These are phyloP conservation scores for Electrona antarctica DNA, from an alignment of 2,113 vertebrate species.

Conservation along the genomic window DNA sequence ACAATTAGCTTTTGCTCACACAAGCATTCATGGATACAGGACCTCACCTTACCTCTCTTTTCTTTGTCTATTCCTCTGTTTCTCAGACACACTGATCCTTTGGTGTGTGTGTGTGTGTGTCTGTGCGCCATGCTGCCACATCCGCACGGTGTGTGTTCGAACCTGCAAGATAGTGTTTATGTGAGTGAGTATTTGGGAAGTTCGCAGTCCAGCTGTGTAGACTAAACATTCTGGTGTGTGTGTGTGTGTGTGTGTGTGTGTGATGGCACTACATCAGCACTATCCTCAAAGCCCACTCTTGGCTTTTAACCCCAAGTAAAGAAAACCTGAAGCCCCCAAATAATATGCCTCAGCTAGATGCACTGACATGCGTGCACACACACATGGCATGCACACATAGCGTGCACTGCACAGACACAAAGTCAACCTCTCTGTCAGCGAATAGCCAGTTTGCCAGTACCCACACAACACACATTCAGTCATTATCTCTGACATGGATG, in stretches of 20 bases:
- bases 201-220: slow-evolving; percentile 68
- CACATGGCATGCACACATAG: neutral
- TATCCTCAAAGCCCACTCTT: slow-evolving; percentile 2
- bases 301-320: slow-evolving; percentile 27
- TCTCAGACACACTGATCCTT: neutral
- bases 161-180: slow-evolving; percentile 53
- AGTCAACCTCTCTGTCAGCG: slow-evolving; percentile 20
- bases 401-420: neutral
- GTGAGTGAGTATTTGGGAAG: slow-evolving; percentile 49
- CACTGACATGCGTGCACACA: neutral
- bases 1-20: slow-evolving; percentile 40
- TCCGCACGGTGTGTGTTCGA: slow-evolving; percentile 33
- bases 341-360: slow-evolving; percentile 20
- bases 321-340: neutral
- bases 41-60: neutral
- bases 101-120: slow-evolving; percentile 2
- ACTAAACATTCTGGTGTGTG: slow-evolving; percentile 68
- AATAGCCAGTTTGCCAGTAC: slow-evolving; percentile 9
- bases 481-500: neutral
- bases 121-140: slow-evolving; percentile 37
- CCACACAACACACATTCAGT: neutral
- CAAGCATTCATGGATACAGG: neutral
- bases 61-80: neutral
- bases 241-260: slow-evolving; percentile 11
- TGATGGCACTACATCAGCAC: slow-evolving; percentile 34